Evolutionary conservation across 1,140 invertebrate species (phyloP).

Genomic region (Drosophila tropicalis): DNA sequence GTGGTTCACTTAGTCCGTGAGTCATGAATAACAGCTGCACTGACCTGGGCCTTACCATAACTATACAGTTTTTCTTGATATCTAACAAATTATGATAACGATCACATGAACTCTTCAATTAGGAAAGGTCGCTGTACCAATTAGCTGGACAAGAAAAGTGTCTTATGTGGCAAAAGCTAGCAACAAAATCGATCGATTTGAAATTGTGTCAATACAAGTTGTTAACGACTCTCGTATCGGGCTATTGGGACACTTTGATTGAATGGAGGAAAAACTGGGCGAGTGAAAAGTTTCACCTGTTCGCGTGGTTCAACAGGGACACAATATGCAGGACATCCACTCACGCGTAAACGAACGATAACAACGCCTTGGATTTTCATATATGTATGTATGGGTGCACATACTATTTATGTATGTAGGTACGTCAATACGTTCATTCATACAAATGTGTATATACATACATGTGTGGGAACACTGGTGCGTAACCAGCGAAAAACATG

Average conservation of each 20-base stretch:
- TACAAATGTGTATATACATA: background rate
- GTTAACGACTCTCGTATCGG: slow-evolving; percentile 31
- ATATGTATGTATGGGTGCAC: background rate
- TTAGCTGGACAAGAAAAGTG: slow-evolving; percentile 34
- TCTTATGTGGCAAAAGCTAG: slow-evolving; percentile 30
- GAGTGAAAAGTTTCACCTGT: slow-evolving; percentile 65
- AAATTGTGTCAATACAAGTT: slow-evolving; percentile 62
- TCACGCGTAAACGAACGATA: slow-evolving; percentile 43
- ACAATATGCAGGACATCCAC: slow-evolving; percentile 28
- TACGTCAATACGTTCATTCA: slow-evolving; percentile 1
- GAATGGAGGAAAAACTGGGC: slow-evolving; percentile 41
- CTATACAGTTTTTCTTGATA: background rate
- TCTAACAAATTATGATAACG: slow-evolving; percentile 18
- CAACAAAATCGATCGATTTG: slow-evolving; percentile 55
- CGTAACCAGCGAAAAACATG: background rate
- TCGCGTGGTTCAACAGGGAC: slow-evolving; percentile 21
- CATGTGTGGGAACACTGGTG: background rate
- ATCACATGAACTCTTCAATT: slow-evolving; percentile 69
- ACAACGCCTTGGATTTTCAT: slow-evolving; percentile 26
- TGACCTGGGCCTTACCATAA: background rate
- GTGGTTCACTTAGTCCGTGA: background rate
- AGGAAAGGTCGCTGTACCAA: slow-evolving; percentile 61
- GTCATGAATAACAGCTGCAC: background rate
- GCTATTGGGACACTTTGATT: slow-evolving; percentile 34
- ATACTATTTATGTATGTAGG: background rate